A percentile compares a stretch with the other conserved stretches of the same genome.
These are phyloP conservation scores for Isaurus tuberculatus DNA, from an alignment of 92 coral and sea anemone genomes.

Conservation along the genomic window DNA sequence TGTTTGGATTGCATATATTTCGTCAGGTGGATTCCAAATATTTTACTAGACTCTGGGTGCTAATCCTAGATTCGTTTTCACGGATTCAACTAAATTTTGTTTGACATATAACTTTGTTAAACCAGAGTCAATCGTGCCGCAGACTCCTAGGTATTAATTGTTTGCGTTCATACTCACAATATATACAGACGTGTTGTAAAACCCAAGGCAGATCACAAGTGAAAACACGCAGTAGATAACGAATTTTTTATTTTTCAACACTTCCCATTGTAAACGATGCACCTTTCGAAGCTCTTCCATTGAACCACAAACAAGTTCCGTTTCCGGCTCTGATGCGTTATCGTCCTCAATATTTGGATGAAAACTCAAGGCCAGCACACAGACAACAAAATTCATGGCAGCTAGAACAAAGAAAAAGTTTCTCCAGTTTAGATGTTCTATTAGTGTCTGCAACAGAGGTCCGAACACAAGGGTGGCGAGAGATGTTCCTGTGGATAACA, in stretches of 20 bases:
- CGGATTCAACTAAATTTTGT: no score
- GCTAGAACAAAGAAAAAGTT: conserved; percentile 42
- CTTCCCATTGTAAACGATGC: conserved; percentile 1
- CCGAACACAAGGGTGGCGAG: conserved; percentile 40
- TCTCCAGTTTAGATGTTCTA: conserved; percentile 55
- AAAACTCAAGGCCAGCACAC: conserved; percentile 42
- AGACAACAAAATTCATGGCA: conserved; percentile 26
- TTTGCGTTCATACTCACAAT: conserved; percentile 32
- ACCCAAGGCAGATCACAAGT: conserved; percentile 19
- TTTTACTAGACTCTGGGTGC: no score
- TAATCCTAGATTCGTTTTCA: no score
- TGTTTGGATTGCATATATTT: no score
- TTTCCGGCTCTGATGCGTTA: no score
- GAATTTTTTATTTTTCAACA: conserved; percentile 27
- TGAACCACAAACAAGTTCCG: background rate
- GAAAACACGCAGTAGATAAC: conserved; percentile 19
- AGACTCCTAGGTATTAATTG: no score
- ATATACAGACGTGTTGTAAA: conserved; percentile 20
- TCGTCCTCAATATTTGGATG: conserved; percentile 51
- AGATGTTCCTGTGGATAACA: conserved; percentile 40
- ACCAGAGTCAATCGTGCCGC: no score
- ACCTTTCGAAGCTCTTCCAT: background rate
- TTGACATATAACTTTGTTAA: no score
- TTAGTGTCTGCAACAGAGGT: conserved; percentile 41
- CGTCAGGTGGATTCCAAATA: no score